A percentile compares a stretch with the other conserved stretches of the same genome.
Conservation (phyloP, 1,140 invertebrate genomes). For the Sminthurides bifidus region DNA sequence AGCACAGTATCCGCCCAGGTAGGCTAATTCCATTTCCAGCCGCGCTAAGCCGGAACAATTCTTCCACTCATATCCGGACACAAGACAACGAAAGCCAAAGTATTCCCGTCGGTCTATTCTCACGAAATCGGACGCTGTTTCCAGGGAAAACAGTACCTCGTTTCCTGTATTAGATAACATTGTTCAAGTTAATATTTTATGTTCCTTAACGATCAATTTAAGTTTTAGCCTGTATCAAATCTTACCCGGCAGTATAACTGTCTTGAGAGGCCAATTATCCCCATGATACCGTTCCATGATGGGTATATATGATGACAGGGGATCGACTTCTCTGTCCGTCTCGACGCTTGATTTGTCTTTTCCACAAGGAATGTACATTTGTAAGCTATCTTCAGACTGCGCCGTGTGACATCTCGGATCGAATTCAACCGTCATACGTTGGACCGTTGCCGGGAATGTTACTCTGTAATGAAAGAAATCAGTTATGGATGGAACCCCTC, state of each 20-base stretch:
- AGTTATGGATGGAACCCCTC: too few relatives aligned
- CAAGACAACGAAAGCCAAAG: conserved; percentile 84
- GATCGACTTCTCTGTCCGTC: conserved; percentile 9
- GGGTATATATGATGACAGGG: conserved; percentile 47
- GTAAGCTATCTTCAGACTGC: conserved; percentile 80
- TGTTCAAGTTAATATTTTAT: conserved; percentile 5
- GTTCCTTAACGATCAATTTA: neutral
- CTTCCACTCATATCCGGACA: conserved; percentile 83
- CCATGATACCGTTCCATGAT: conserved; percentile 59
- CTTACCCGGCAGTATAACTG: conserved; percentile 69
- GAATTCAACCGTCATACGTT: conserved; percentile 88
- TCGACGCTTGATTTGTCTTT: conserved; percentile 28
- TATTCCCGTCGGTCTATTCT: conserved; percentile 73
- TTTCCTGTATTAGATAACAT: conserved; percentile 49
- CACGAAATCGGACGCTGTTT: conserved; percentile 89
- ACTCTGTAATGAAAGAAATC: conserved; percentile 63
- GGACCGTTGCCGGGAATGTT: conserved; percentile 70
- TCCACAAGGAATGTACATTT: conserved; percentile 61
- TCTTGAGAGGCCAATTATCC: conserved; percentile 73
- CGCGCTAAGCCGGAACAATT: conserved; percentile 50
- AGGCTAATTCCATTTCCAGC: conserved; percentile 80
- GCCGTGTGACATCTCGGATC: conserved; percentile 82
- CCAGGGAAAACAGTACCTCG: conserved; percentile 84
- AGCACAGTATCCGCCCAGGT: conserved; percentile 80
- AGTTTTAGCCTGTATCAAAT: neutral